Evolutionary conservation across 1,140 invertebrate genomes (phyloP).

Genomic region (Parapsyche elsis): DNA sequence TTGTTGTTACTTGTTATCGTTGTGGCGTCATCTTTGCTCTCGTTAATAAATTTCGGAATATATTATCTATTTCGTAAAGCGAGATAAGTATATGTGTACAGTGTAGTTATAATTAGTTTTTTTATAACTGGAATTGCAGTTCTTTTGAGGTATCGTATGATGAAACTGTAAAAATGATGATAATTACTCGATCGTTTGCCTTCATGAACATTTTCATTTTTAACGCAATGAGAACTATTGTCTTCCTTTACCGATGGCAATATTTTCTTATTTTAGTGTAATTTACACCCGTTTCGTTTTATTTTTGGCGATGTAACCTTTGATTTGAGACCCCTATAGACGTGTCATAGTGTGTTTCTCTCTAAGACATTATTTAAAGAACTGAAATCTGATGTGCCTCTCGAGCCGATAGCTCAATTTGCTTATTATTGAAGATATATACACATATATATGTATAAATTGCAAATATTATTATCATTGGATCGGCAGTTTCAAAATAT

Average conservation of each 20-base stretch:
- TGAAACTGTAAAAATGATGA: too few species aligned
- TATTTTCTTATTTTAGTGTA: background rate
- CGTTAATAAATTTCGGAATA: slow-evolving; percentile 9
- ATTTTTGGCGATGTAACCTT: background rate
- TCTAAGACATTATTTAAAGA: slow-evolving; percentile 14
- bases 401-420: slow-evolving; percentile 18
- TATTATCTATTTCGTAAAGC: slow-evolving; percentile 2
- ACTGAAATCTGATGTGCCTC: slow-evolving; percentile 31
- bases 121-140: slow-evolving; percentile 2
- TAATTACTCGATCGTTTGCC: too few species aligned
- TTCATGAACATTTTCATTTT: too few species aligned
- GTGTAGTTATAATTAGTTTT: slow-evolving; percentile 5
- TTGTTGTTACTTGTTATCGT: slow-evolving; percentile 27
- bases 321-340: background rate
- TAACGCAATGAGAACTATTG: background rate
- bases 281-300: background rate
- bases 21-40: slow-evolving; percentile 23
- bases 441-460: background rate
- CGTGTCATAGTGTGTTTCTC: background rate
- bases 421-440: background rate
- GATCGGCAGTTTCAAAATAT: too few species aligned
- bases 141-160: too few species aligned
- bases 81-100: slow-evolving; percentile 26
- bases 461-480: background rate
- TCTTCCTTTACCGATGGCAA: background rate